Percentiles rank a stretch among this genome's conserved stretches.
phyloP scores from a whole-genome alignment of 1,140 invertebrate species.

The Watersipora subatra region DNA sequence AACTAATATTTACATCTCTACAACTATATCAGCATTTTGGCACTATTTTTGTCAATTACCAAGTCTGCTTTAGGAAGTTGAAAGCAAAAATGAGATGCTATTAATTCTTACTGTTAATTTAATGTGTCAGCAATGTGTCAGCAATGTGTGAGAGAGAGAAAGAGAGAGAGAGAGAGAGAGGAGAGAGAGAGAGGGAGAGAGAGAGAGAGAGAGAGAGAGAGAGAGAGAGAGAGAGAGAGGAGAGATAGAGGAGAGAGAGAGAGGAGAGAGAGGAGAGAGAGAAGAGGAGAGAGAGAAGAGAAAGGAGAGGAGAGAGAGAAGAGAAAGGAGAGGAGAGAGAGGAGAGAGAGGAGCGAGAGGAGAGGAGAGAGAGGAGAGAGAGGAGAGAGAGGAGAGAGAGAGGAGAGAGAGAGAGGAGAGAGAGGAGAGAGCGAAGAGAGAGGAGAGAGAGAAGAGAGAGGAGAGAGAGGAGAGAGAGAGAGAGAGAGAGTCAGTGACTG shows the following conservation, averaged over 20 bases:
- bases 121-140: background rate
- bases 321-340: background rate
- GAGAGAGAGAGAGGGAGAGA: too few species aligned
- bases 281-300: constrained; percentile 4
- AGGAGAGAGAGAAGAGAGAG: background rate
- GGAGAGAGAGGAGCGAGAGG: too few species aligned
- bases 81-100: background rate
- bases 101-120: background rate
- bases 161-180: constrained; percentile 7
- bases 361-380: background rate
- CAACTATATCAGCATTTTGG: too few species aligned
- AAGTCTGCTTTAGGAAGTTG: background rate
- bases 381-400: background rate
- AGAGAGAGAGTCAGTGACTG: background rate
- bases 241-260: too few species aligned
- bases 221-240: constrained; percentile 10
- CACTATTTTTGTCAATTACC: background rate
- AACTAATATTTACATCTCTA: too few species aligned
- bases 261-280: constrained; percentile 4
- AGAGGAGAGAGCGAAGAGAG: background rate
- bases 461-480: background rate
- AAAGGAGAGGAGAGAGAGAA: constrained; percentile 2
- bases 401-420: background rate
- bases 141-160: background rate
- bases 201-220: constrained; percentile 7